A percentile compares a stretch with the other conserved stretches of the same genome.
Evolutionary conservation across 2,113 vertebrate genomes (phyloP).

Genomic region (Nannobrachium achirus): DNA sequence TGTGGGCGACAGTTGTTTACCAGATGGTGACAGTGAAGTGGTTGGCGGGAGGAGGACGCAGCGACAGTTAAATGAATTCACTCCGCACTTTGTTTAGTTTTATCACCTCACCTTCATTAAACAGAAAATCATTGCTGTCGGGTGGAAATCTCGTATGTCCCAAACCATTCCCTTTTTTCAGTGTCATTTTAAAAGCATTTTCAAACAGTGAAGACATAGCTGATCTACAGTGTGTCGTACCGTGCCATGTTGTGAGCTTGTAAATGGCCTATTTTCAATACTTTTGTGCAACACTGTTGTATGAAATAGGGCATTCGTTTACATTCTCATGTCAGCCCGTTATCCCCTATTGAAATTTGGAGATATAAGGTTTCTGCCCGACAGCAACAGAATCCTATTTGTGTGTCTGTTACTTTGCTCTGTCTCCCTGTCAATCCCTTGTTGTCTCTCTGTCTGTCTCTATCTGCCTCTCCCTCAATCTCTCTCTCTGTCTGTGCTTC

Average conservation of each 20-base stretch:
- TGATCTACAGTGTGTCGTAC: not conserved
- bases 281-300: not conserved
- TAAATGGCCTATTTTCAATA: not conserved
- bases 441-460: not conserved
- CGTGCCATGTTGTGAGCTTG: not conserved
- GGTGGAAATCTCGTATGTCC: too few species aligned
- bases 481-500: conserved; percentile 3
- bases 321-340: too few species aligned
- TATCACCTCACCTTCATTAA: conserved; percentile 41
- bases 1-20: conserved; percentile 40
- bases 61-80: conserved; percentile 70
- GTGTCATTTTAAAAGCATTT: too few species aligned
- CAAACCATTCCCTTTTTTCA: too few species aligned
- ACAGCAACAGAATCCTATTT: too few species aligned
- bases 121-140: too few species aligned
- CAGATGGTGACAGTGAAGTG: conserved; percentile 67
- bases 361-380: too few species aligned
- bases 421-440: not conserved
- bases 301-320: not conserved
- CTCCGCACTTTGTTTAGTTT: conserved; percentile 45
- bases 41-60: conserved; percentile 22
- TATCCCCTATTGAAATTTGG: too few species aligned
- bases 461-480: not conserved
- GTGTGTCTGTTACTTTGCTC: conserved; percentile 45
- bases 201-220: too few species aligned